Percentiles rank a stretch among this genome's conserved stretches.
Evolutionary conservation across 2,797 vertebrate genomes (phyloP).

Genomic region (Alauda arvensis): DNA sequence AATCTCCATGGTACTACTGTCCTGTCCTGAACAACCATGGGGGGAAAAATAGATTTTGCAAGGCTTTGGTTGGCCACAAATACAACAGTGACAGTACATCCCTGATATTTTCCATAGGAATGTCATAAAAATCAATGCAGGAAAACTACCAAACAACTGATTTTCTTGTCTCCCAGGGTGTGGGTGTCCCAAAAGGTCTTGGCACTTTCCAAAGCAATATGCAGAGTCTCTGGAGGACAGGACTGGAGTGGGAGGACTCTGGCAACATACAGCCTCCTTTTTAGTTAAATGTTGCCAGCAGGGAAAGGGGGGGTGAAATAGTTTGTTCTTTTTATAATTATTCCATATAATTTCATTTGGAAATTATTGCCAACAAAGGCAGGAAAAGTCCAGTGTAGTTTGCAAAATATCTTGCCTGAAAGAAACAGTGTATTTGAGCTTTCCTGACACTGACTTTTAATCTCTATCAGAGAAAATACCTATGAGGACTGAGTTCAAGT

Average conservation of each 20-base stretch:
- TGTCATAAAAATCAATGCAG: neutral
- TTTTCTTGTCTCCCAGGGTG: neutral
- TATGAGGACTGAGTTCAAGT: neutral
- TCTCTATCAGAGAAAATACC: neutral
- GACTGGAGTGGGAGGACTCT: neutral
- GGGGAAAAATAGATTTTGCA: neutral
- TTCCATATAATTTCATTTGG: neutral
- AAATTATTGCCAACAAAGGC: neutral
- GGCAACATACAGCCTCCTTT: neutral
- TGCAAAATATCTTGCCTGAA: neutral
- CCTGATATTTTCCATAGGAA: neutral
- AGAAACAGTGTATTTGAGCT: neutral
- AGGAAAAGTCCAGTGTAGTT: neutral
- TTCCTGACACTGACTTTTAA: neutral
- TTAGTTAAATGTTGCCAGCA: neutral
- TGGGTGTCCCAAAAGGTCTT: neutral
- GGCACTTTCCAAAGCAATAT: neutral
- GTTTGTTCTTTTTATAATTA: neutral
- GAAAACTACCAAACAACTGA: neutral
- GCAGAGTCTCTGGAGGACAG: neutral
- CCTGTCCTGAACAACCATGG: neutral
- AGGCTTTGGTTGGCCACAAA: neutral
- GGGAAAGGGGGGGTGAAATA: rapidly evolving
- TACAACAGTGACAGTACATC: neutral
- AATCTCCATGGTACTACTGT: neutral